Evolutionary conservation across 2,888 invertebrate genomes (phyloP), one percentile per base, ranked within the genome.

Genomic region (Oscheius sp.): DNA sequence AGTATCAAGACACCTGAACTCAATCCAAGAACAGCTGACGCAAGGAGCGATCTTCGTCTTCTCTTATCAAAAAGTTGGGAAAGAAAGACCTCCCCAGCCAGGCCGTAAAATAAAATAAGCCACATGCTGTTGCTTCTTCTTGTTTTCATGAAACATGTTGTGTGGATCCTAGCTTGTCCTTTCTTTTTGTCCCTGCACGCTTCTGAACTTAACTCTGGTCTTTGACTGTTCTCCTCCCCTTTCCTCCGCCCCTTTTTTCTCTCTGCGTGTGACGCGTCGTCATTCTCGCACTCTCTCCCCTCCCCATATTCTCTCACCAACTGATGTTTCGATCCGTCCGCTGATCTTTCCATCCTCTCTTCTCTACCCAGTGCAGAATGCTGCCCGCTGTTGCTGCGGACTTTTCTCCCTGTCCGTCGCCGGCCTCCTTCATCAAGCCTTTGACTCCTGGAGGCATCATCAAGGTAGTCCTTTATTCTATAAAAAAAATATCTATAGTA

Each of bases 271-370:
- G 50, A 48, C 53, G 42, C 60, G 47, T 32, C 37, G 62, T 70
- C 29, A 0, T 0, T 57, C 70, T 70, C 42, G 35, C 47, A 21
- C 51, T 55, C 51, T 70, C 58, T 50, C 47, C 57, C 53, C 32
- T 29, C 58, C 33, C 35, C 42, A 29, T 29, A 11, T 42, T 72
- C 62, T 72, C 62, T 57, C 62, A 13, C 29, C 21, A 42, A 11
- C 63, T 73, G 73, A 73, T 73, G 73, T 73, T 73, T 73, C 73
- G 73, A 63, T 73, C 73, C 42, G 21, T 53, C 55, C 42, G 21
- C 55, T 65, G 73, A 65, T 73, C 73, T 73, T 73, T 73, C 51
- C 73, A 73, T 73, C 73, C 57, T 10, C 71, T 42, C 63, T 35
- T 5, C 33, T 2, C 59, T 11, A 32, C 59, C 11, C 59, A 32